These are phyloP conservation scores for Saguinus midas DNA, from an alignment of 2,113 vertebrate genomes.

Conservation along the genomic window DNA sequence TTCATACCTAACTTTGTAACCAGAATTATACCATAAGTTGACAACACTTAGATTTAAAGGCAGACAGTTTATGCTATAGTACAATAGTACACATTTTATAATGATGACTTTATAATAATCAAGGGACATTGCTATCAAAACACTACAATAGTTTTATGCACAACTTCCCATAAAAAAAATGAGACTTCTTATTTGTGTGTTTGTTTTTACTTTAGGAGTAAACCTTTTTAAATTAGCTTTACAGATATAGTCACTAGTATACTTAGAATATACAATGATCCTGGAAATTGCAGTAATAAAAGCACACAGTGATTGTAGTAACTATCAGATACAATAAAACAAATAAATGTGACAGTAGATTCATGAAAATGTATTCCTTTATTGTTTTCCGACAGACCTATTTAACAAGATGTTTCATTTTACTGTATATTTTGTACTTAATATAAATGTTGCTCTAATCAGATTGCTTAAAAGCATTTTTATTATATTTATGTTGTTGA, in stretches of 20 bases:
- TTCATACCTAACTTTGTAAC: slow-evolving; percentile 67
- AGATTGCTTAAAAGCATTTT: slow-evolving; percentile 71
- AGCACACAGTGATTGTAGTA: background rate
- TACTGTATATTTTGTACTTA: slow-evolving; percentile 86
- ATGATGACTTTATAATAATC: slow-evolving; percentile 13
- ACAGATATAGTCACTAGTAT: background rate
- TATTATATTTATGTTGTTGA: slow-evolving; percentile 72
- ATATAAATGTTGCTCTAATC: slow-evolving; percentile 81
- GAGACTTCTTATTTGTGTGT: background rate
- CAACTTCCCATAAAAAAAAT: background rate
- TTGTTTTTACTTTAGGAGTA: background rate
- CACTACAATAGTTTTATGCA: background rate
- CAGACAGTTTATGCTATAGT: slow-evolving; percentile 34
- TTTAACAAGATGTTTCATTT: slow-evolving; percentile 82
- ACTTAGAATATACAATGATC: background rate
- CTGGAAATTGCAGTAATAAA: slow-evolving; percentile 34
- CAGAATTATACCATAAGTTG: slow-evolving; percentile 53
- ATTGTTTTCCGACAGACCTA: slow-evolving; percentile 78
- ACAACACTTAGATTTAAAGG: slow-evolving; percentile 79
- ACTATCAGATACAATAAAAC: slow-evolving; percentile 13
- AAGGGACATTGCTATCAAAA: slow-evolving; percentile 10
- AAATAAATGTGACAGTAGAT: slow-evolving; percentile 66
- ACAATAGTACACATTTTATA: slow-evolving; percentile 5
- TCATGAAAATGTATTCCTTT: slow-evolving; percentile 60
- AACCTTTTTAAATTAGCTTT: slow-evolving; percentile 43